These are phyloP conservation scores for Hymenochirus boettgeri DNA, from an alignment of 2,113 vertebrate genomes.

Conservation along the genomic window DNA sequence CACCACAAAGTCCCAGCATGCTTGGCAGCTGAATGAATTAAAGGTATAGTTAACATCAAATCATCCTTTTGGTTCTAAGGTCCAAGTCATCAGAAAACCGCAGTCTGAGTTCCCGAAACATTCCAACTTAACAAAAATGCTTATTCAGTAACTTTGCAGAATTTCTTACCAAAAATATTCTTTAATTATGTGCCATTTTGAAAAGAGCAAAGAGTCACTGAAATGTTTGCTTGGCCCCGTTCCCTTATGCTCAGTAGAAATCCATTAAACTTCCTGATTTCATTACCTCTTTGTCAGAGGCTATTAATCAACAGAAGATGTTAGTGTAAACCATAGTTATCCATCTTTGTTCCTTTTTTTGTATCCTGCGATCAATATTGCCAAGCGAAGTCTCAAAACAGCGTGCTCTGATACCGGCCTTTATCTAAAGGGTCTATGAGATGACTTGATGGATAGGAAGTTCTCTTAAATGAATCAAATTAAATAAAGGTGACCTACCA, in stretches of 20 bases:
- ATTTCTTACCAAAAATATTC: not conserved
- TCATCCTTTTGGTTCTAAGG: no score
- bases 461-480: not conserved
- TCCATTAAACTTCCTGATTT: constrained; percentile 6
- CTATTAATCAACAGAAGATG: constrained; percentile 16
- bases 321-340: constrained; percentile 4
- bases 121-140: no score
- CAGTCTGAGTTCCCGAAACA: no score
- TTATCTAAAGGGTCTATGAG: constrained; percentile 1
- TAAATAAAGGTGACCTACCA: not conserved
- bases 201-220: not conserved
- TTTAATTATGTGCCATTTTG: not conserved
- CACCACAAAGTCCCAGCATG: no score
- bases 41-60: no score
- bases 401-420: not conserved
- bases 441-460: not conserved
- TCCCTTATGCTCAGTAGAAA: not conserved
- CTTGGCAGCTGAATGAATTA: no score
- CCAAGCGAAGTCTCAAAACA: not conserved
- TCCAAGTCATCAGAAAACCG: no score
- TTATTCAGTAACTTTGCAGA: no score
- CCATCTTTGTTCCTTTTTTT: constrained; percentile 7
- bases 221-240: not conserved
- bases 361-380: constrained; percentile 10
- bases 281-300: constrained; percentile 17